A percentile compares a stretch with the other conserved stretches of the same genome.
Evolutionary conservation across 2,888 invertebrate species (phyloP).

Genomic region (Pteria penguin): DNA sequence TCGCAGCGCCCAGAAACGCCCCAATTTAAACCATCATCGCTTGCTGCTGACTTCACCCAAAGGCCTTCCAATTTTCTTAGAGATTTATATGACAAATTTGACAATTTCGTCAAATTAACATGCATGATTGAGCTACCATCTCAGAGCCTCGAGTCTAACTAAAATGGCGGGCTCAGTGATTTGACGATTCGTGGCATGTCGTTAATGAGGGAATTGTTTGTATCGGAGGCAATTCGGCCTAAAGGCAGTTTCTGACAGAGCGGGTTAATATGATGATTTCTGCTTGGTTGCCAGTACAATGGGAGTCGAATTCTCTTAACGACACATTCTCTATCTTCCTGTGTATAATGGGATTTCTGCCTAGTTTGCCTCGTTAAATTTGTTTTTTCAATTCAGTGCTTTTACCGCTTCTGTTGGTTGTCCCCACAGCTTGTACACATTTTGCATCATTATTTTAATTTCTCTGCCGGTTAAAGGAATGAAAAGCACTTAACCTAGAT

Average conservation of each 20-base stretch:
- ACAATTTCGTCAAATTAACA: constrained; percentile 20
- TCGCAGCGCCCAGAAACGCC: constrained; percentile 9
- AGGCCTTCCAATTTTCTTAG: neutral
- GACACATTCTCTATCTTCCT: constrained; percentile 13
- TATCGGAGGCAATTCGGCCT: constrained; percentile 24
- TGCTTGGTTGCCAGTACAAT: constrained; percentile 23
- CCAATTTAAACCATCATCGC: constrained; percentile 11
- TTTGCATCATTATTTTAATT: no score
- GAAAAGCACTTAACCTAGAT: no score
- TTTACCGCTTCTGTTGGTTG: neutral
- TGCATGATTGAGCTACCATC: constrained; percentile 6
- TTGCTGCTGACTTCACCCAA: neutral
- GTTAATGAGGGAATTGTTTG: constrained; percentile 37
- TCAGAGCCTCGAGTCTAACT: neutral
- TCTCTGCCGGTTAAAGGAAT: no score
- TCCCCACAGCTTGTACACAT: no score
- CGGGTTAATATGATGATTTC: constrained; percentile 37
- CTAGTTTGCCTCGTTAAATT: constrained; percentile 11
- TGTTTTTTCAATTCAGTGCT: constrained; percentile 21
- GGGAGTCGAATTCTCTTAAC: constrained; percentile 16
- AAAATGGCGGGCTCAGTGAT: neutral
- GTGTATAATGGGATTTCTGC: constrained; percentile 18
- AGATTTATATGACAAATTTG: neutral
- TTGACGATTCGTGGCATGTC: constrained; percentile 19
- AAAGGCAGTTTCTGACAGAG: constrained; percentile 17